A percentile compares a stretch with the other conserved stretches of the same genome.
These are phyloP conservation scores for Lasioglossum villosulum DNA, from an alignment of 2,888 invertebrate genomes.

Conservation along the genomic window DNA sequence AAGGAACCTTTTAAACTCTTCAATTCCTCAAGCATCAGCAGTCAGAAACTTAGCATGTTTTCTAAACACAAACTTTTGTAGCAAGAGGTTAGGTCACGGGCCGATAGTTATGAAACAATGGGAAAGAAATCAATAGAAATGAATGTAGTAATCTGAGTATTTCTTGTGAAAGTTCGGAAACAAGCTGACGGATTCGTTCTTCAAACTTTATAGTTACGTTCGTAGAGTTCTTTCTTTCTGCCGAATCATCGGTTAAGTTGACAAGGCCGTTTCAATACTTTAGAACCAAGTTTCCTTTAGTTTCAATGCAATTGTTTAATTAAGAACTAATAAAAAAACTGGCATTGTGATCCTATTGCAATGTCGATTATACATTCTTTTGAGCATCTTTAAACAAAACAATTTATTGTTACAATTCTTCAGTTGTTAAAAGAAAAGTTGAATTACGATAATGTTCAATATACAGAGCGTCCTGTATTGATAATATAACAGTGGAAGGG, in stretches of 20 bases:
- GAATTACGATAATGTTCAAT: not conserved
- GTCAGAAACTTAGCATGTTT: not conserved
- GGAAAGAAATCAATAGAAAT: conserved; percentile 18
- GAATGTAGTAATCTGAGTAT: conserved; percentile 1
- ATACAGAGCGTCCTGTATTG: not conserved
- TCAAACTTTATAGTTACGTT: conserved; percentile 31
- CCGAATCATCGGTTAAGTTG: conserved; percentile 19
- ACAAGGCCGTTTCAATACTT: not conserved
- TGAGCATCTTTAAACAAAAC: not conserved
- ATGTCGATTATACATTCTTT: no score
- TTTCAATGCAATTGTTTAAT: conserved; percentile 22
- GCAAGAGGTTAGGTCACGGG: not conserved
- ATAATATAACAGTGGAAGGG: no score
- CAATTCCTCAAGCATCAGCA: not conserved
- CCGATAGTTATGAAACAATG: not conserved
- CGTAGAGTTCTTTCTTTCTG: not conserved
- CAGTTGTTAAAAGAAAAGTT: not conserved
- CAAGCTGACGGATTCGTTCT: conserved; percentile 42
- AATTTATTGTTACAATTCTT: not conserved
- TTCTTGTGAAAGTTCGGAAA: conserved; percentile 28
- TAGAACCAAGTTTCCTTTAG: not conserved
- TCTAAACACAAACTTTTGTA: not conserved
- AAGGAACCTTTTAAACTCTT: not conserved
- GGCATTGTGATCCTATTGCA: not conserved
- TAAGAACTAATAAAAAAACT: not conserved